Conservation (phyloP, 2,888 invertebrate species). For the Leucophenga montana region DNA sequence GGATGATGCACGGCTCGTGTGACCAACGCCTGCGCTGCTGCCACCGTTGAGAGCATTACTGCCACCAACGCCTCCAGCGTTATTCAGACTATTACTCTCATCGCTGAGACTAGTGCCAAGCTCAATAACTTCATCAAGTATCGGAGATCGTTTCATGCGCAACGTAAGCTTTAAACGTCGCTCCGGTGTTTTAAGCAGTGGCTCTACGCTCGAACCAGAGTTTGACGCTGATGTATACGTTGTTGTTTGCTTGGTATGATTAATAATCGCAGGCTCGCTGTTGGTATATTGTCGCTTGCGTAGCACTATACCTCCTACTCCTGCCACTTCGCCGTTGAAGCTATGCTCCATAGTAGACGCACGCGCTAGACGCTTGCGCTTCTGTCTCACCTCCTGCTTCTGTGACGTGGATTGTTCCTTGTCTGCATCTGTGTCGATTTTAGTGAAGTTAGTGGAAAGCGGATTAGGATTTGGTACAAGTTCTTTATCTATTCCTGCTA, state of each 20-base stretch:
- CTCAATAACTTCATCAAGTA: constrained; percentile 88
- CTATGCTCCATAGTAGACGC: constrained; percentile 53
- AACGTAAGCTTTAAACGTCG: constrained; percentile 83
- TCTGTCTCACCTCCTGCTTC: constrained; percentile 43
- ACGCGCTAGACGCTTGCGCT: constrained; percentile 51
- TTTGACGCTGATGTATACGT: constrained; percentile 20
- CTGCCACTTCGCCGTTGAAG: constrained; percentile 33
- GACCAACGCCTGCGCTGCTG: constrained; percentile 32
- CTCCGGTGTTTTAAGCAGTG: constrained; percentile 72
- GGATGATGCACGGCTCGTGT: constrained; percentile 65
- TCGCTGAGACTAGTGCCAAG: constrained; percentile 82
- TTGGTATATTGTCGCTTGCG: constrained; percentile 51
- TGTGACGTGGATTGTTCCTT: constrained; percentile 23
- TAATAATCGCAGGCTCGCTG: constrained; percentile 30
- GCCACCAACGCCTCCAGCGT: constrained; percentile 27
- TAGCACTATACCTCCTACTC: constrained; percentile 41
- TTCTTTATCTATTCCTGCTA: constrained; percentile 33
- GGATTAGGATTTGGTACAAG: constrained; percentile 2
- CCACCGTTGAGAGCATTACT: constrained; percentile 22
- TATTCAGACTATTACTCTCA: constrained; percentile 70
- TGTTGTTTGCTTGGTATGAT: constrained; percentile 17
- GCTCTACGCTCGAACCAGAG: constrained; percentile 52
- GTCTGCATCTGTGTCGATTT: constrained; percentile 15
- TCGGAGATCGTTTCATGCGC: constrained; percentile 89
- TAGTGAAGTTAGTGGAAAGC: background rate